phyloP scores from a whole-genome alignment of 2,888 invertebrate species.

The Sepioteuthis lessoniana region DNA sequence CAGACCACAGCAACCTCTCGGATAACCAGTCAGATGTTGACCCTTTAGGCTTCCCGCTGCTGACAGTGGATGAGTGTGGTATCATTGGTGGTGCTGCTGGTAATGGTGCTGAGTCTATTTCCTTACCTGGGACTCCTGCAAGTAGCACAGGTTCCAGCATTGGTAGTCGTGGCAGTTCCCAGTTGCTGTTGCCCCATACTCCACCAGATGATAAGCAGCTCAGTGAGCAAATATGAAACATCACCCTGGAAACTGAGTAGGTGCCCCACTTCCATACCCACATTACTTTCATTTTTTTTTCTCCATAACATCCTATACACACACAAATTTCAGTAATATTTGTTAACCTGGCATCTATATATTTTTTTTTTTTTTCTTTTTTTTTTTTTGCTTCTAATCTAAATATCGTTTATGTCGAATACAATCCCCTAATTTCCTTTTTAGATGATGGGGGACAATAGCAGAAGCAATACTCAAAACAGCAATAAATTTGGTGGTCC shows the following conservation, averaged over 20 bases:
- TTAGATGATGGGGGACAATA: not conserved
- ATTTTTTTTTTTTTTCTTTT: not conserved
- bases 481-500: not conserved
- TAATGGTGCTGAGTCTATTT: not conserved
- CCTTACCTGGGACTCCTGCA: slow-evolving; percentile 42
- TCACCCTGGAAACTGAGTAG: slow-evolving; percentile 12
- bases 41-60: slow-evolving; percentile 37
- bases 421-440: not conserved
- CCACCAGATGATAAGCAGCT: slow-evolving; percentile 23
- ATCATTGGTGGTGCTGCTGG: not conserved
- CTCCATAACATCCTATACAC: too few species aligned
- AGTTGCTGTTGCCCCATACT: not conserved
- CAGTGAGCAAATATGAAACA: not conserved
- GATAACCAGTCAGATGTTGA: slow-evolving; percentile 43
- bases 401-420: not conserved
- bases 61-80: slow-evolving; percentile 12
- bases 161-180: slow-evolving; percentile 42
- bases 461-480: not conserved
- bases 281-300: too few species aligned
- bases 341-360: not conserved
- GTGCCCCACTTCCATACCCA: not conserved
- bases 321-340: not conserved
- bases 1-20: not conserved
- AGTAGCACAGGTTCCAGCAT: slow-evolving; percentile 44
- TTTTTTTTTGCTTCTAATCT: not conserved